Evolutionary conservation across 2,113 vertebrate species (phyloP), one percentile per base, ranked within the genome.

Genomic region (Chaetura pelagica): DNA sequence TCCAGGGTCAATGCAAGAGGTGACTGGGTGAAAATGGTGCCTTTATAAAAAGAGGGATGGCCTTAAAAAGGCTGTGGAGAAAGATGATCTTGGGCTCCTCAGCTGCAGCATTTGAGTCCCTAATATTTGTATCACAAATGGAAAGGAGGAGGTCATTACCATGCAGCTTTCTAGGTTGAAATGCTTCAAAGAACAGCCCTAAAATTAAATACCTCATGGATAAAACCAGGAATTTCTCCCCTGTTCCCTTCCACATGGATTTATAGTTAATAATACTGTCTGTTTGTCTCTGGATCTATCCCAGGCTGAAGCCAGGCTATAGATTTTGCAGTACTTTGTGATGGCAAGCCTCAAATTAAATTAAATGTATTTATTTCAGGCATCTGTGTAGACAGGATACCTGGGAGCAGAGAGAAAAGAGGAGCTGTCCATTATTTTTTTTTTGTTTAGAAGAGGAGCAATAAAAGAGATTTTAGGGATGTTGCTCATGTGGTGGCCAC

Each of bases 331-430:
- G 72, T 64, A 66, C 23, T 59, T 57, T 57, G 49, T 68, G 44
- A 40, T 48, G n/a, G 74, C 57, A 96, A 81, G 68, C 81, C 76
- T 61, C 22, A 13, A 88, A 51, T 30, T 54, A 64, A 93, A 88
- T 93, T 32, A 76, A 80, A 57, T 32, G 5, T 78, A 73, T 87
- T 91, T 87, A 34, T 69, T 82, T 90, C 57, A 57, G 74, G 29
- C 66, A 67, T 86, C 81, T 87, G 57, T 94, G 72, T 94, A 93
- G 93, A 95, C 93, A 90, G 63, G 58, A 32, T 44, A 59, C 48
- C n/a, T 89, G 87, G 44, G 89, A 82, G 75, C 6, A 42, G 58
- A 51, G 54, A 71, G 58, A 80, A 68, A 94, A 59, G 77, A 86
- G 86, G 86, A 15, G 64, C 61, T 81, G 78, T 49, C 54, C 52